Conservation (phyloP, 2,113 vertebrate genomes). For the Acinonyx jubatus region DNA sequence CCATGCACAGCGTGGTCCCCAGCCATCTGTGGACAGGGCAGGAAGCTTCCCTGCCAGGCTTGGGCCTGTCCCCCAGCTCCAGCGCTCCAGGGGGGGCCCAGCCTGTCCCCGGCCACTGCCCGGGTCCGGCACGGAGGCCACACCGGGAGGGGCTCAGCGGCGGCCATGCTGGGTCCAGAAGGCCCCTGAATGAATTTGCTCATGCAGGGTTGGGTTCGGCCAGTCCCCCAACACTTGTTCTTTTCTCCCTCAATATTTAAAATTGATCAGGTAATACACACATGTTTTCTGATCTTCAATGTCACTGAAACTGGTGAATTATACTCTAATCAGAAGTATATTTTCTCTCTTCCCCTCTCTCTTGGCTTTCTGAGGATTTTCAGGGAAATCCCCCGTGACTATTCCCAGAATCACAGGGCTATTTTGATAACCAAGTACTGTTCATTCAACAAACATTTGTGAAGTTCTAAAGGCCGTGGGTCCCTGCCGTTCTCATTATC, state of each 20-base stretch:
- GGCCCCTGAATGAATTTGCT: neutral
- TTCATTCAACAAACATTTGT: neutral
- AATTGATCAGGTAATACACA: neutral
- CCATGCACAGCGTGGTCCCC: neutral
- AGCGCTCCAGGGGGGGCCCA: too few relatives aligned
- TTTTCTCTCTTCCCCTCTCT: neutral
- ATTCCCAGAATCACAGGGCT: neutral
- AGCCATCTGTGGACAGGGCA: rapidly evolving
- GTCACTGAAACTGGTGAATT: neutral
- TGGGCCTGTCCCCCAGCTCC: neutral
- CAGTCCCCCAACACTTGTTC: neutral
- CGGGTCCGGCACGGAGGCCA: neutral
- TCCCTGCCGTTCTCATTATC: too few relatives aligned
- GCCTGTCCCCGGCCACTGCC: neutral
- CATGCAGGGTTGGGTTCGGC: neutral
- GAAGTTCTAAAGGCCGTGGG: too few relatives aligned
- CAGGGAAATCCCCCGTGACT: neutral
- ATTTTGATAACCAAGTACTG: neutral
- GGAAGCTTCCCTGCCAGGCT: neutral
- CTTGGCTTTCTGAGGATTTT: neutral
- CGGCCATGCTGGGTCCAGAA: neutral
- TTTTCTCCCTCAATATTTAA: neutral
- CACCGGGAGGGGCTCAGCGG: neutral
- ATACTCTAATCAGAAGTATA: neutral
- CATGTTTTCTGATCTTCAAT: neutral